Base-by-base conservation (phyloP, 2,888 invertebrate genomes). In the Netelia virgata region DNA sequence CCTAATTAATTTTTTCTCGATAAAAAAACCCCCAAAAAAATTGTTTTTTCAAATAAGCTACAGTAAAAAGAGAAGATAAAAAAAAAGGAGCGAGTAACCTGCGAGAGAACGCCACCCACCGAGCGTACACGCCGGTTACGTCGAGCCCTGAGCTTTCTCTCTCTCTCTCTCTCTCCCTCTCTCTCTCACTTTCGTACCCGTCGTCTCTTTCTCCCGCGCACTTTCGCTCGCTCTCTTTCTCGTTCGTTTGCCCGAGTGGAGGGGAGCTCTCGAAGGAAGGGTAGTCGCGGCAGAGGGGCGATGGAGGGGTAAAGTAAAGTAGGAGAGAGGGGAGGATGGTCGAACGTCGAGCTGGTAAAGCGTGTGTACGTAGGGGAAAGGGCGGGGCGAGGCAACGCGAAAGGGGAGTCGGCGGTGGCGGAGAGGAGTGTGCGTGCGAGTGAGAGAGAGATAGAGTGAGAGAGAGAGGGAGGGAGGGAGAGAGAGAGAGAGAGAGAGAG, bases 151-250 rank as follows among this genome's bases (percentile, higher is more conserved):
- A 55, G 63, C 57, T 79, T 79, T 66, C 72, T 55, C 55, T 79
- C 57, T 63, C 50, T 63, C 43, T n/a, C 43, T 55, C 69, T 43
- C 59, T 9, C 55, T 23, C 23, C 1, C 23, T 23, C 23, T 23
- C 23, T 68, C 59, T 77, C 50, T 64, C 72, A 64, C 68, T 47
- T 43, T 66, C 69, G 59, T 76, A 82, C 81, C 81, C 83, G 47
- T 36, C 47, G 43, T 41, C 81, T 74, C 81, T 36, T 64, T 74
- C 77, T 47, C 61, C 74, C 86, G 77, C 76, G 80, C 69, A 76
- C 85, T 78, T 86, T 84, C 70, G 79, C 81, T 73, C 77, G 73
- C 74, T 61, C 68, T 74, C 78, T 82, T 47, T 78, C 73, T 74
- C 50, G 55, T 70, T 55, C 10, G 55, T 43, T 43, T 59, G 43